Conservation (phyloP, 2,888 invertebrate genomes). For the Sussaba pulchella region DNA sequence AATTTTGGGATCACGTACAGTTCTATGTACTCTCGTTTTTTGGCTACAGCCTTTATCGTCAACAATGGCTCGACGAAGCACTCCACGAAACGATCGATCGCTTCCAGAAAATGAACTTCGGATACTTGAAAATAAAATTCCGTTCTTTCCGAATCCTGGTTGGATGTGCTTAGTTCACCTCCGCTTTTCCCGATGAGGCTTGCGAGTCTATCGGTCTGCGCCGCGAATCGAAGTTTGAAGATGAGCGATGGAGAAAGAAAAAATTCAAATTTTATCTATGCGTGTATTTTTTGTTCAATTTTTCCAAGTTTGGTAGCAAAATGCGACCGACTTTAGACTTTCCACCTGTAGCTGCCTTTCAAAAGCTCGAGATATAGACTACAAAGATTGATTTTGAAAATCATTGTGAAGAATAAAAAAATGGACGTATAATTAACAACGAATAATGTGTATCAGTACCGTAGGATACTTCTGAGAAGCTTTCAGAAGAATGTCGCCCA, state of each 20-base stretch:
- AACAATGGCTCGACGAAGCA: background rate
- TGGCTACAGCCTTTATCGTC: background rate
- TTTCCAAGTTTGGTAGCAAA: background rate
- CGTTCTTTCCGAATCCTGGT: background rate
- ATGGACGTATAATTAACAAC: too few species aligned
- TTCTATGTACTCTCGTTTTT: background rate
- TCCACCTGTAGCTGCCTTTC: background rate
- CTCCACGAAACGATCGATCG: background rate
- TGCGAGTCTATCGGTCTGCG: background rate
- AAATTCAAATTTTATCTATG: background rate
- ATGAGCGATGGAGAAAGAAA: background rate
- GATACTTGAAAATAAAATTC: background rate
- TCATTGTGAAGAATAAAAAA: background rate
- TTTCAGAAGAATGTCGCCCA: background rate
- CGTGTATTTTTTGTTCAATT: too few species aligned
- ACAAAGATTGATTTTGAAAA: background rate
- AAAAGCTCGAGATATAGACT: background rate
- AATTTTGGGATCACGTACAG: too few species aligned
- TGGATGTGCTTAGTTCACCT: background rate
- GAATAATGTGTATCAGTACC: too few species aligned
- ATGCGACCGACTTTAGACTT: too few species aligned
- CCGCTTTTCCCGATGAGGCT: background rate
- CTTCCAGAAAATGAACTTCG: background rate
- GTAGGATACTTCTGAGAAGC: background rate
- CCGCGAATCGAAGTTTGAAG: background rate